Evolutionary conservation across 2,797 vertebrate genomes (phyloP).

Genomic region (Dendrocincla fuliginosa): DNA sequence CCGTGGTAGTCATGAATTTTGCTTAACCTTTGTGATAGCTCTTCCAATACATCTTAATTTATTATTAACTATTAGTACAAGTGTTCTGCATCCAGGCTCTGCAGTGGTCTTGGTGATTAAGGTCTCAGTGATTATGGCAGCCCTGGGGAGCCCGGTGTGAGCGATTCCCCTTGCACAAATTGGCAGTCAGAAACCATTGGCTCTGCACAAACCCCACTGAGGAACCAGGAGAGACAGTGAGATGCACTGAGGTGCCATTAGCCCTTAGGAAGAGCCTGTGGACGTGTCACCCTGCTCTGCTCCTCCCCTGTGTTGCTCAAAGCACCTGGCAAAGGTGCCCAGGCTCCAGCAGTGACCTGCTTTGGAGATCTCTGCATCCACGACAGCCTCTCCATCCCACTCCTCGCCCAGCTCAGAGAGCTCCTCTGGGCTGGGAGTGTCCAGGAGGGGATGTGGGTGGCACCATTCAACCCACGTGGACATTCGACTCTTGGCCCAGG

Average conservation of each 20-base stretch:
- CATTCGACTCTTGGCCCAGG: not conserved
- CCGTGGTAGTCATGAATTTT: not conserved
- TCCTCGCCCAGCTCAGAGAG: not conserved
- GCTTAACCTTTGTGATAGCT: not conserved
- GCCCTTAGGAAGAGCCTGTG: not conserved
- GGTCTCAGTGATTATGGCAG: not conserved
- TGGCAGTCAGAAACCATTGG: not conserved
- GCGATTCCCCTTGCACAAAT: not conserved
- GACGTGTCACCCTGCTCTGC: not conserved
- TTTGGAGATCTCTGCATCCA: accelerated
- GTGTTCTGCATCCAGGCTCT: not conserved
- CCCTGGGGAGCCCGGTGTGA: not conserved
- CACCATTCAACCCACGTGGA: not conserved
- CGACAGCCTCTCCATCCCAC: not conserved
- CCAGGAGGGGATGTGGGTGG: not conserved
- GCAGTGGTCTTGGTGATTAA: not conserved
- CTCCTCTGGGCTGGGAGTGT: not conserved
- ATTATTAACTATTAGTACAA: not conserved
- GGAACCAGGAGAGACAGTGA: not conserved
- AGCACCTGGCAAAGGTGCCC: not conserved
- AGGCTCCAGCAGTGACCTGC: not conserved
- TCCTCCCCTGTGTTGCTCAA: not conserved
- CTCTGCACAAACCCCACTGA: not conserved
- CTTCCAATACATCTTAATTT: not conserved
- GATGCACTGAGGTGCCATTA: accelerated